Percentiles rank a stretch among this genome's conserved stretches.
Evolutionary conservation across 2,888 invertebrate species (phyloP).

Genomic region (Nymphalis c-album): DNA sequence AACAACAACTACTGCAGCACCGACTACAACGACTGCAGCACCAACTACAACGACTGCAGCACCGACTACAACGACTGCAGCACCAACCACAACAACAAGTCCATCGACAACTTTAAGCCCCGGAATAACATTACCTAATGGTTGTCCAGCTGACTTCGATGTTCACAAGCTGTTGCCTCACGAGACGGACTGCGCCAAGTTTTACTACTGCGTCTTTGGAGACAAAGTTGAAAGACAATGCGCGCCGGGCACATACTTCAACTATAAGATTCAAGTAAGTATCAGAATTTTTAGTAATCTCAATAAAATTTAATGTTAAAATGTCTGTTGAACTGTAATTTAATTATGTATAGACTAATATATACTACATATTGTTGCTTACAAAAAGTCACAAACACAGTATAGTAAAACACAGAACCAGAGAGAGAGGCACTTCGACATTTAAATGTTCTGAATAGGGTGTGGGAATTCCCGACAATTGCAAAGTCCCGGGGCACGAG

Average conservation of each 20-base stretch:
- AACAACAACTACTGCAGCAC: neutral
- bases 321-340: neutral
- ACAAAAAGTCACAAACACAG: no score
- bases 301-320: neutral
- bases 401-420: no score
- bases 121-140: constrained; percentile 42
- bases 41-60: neutral
- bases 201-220: constrained; percentile 54
- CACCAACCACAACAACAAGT: neutral
- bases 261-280: constrained; percentile 49
- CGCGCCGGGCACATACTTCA: constrained; percentile 49
- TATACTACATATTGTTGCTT: no score
- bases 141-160: constrained; percentile 53
- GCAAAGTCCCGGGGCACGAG: no score
- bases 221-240: constrained; percentile 47
- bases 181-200: constrained; percentile 53
- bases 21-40: neutral
- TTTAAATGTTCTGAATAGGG: no score
- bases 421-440: no score
- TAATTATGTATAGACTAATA: no score
- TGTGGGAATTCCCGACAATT: no score
- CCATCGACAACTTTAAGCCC: neutral
- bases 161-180: constrained; percentile 53
- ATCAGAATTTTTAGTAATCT: neutral
- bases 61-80: neutral